Percentiles rank a stretch among this genome's conserved stretches.
Conservation (phyloP, 2,888 invertebrate genomes). For the Trichogramma evanescens region DNA sequence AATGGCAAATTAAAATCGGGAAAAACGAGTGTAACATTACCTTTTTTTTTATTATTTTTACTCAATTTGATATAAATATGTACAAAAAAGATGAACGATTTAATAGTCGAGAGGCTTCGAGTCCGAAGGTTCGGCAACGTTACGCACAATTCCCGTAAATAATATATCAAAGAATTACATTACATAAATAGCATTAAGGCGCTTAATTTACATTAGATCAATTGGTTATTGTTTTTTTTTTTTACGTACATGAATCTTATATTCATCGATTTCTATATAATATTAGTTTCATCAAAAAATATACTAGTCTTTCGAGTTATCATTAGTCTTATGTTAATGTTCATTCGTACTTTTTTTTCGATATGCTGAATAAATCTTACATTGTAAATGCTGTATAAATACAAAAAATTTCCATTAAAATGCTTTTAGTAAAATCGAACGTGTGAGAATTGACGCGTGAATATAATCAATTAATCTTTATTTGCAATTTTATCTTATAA, state of each 20-base stretch:
- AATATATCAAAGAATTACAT: not conserved
- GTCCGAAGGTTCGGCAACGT: slow-evolving; percentile 20
- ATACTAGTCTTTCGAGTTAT: slow-evolving; percentile 27
- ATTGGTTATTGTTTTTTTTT: slow-evolving; percentile 16
- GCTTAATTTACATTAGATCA: slow-evolving; percentile 23
- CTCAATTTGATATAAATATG: not conserved
- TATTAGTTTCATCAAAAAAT: slow-evolving; percentile 29
- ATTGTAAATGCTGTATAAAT: slow-evolving; percentile 28
- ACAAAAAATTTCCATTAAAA: slow-evolving; percentile 32
- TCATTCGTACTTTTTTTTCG: slow-evolving; percentile 13
- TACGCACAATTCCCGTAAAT: slow-evolving; percentile 19
- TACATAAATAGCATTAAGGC: slow-evolving; percentile 22
- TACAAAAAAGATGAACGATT: slow-evolving; percentile 17
- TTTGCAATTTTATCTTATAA: not conserved
- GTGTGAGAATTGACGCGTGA: slow-evolving; percentile 16
- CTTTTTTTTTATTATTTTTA: too few species aligned
- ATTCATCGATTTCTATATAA: slow-evolving; percentile 3
- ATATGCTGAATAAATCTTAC: slow-evolving; percentile 21
- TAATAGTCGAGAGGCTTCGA: slow-evolving; percentile 15
- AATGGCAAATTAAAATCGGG: too few species aligned
- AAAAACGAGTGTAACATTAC: too few species aligned
- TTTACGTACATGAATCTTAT: not conserved
- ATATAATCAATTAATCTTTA: slow-evolving; percentile 3
- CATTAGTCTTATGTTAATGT: slow-evolving; percentile 13
- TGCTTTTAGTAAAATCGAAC: slow-evolving; percentile 28